These are phyloP conservation scores for Cisticola juncidis DNA, from an alignment of 2,113 vertebrate genomes.

Conservation along the genomic window DNA sequence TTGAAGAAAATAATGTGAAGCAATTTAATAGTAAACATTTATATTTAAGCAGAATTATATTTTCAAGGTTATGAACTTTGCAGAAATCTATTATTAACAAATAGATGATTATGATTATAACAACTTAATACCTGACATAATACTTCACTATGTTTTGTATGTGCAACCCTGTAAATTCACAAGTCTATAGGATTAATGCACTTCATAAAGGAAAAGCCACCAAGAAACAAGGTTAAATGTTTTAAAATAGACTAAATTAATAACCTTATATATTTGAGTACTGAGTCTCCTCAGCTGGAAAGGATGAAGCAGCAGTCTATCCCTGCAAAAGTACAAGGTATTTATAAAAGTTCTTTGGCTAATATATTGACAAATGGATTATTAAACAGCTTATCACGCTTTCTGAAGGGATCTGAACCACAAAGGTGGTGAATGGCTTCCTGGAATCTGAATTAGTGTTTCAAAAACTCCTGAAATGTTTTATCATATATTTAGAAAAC, in stretches of 20 bases:
- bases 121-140: not conserved
- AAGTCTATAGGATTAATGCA: not conserved
- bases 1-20: slow-evolving; percentile 5
- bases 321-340: not conserved
- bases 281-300: not conserved
- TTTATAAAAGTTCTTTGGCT: no score
- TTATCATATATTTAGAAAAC: not conserved
- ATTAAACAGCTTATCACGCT: not conserved
- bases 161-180: not conserved
- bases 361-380: not conserved
- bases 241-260: not conserved
- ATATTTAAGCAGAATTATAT: not conserved
- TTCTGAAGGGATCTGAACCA: not conserved
- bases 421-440: not conserved
- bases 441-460: not conserved
- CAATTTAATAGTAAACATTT: not conserved
- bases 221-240: not conserved
- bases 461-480: not conserved
- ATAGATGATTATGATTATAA: not conserved
- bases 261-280: not conserved
- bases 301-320: not conserved
- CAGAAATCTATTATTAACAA: not conserved
- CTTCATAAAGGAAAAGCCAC: not conserved
- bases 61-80: not conserved
- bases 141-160: not conserved